Conservation (phyloP, 2,797 vertebrate species). For the Jordanella pulchra region DNA sequence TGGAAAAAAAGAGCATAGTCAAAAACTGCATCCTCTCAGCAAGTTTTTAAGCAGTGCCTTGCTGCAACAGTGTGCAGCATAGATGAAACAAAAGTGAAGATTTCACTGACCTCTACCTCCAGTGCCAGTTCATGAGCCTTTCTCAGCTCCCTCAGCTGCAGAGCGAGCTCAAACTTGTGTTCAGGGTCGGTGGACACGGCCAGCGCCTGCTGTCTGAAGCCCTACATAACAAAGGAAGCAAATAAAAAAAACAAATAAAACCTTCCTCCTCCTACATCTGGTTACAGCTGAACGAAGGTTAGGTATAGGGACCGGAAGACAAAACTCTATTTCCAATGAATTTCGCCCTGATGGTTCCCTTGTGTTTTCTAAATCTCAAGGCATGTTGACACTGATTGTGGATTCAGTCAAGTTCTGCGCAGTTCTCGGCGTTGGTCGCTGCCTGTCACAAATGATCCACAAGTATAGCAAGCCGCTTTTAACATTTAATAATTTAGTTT, state of each 20-base stretch:
- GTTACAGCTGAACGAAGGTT: background rate
- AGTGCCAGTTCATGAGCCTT: slow-evolving; percentile 95
- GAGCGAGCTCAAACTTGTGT: slow-evolving; percentile 95
- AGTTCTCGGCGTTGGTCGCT: too few relatives aligned
- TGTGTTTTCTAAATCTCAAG: background rate
- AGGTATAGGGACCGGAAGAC: background rate
- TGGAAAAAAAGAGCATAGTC: too few relatives aligned
- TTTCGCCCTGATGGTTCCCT: background rate
- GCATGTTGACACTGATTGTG: too few relatives aligned
- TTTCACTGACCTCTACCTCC: slow-evolving; percentile 89
- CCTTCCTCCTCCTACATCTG: background rate
- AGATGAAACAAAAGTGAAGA: background rate
- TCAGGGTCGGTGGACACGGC: slow-evolving; percentile 97
- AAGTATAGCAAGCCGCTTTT: too few relatives aligned
- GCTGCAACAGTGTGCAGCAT: background rate
- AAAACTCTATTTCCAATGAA: background rate
- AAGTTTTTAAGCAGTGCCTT: background rate
- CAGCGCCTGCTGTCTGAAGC: slow-evolving; percentile 98
- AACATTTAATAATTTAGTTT: too few relatives aligned
- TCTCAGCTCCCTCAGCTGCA: slow-evolving; percentile 95
- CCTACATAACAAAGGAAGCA: slow-evolving; percentile 75
- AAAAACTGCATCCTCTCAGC: background rate
- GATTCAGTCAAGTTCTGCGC: too few relatives aligned
- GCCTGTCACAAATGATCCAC: too few relatives aligned
- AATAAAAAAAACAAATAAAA: slow-evolving; percentile 10